Evolutionary conservation across 2,113 vertebrate species (phyloP).

Genomic region (Zapornia atra): DNA sequence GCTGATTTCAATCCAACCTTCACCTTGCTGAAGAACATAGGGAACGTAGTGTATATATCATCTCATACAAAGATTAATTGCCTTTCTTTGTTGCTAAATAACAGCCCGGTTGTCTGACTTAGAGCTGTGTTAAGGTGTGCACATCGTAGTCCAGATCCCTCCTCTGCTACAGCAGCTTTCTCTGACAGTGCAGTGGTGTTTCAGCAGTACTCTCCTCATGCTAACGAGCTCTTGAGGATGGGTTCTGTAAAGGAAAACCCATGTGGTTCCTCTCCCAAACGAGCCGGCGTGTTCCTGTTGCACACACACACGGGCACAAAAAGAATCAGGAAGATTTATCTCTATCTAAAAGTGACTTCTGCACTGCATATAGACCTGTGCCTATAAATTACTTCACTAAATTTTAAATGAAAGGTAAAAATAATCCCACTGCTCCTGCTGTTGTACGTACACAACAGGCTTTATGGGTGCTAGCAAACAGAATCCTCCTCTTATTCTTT

Average conservation of each 20-base stretch:
- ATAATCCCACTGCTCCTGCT: not conserved
- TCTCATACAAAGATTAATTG: not conserved
- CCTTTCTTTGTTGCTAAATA: not conserved
- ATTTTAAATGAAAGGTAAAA: not conserved
- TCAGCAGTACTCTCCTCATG: rapidly evolving
- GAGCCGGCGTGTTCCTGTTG: not conserved
- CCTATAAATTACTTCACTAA: not conserved
- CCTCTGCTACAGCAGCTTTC: not conserved
- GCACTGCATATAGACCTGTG: not conserved
- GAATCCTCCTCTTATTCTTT: not conserved
- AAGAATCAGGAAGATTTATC: not conserved
- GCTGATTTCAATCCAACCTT: not conserved
- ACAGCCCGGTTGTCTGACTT: not conserved
- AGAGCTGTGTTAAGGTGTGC: not conserved
- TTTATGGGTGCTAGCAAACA: not conserved
- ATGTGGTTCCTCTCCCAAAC: not conserved
- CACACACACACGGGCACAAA: not conserved
- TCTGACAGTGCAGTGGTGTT: rapidly evolving
- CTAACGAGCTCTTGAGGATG: not conserved
- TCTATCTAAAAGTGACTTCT: not conserved
- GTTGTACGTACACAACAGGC: not conserved
- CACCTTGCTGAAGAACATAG: not conserved
- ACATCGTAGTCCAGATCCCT: not conserved
- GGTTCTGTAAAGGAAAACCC: not conserved
- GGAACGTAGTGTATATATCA: not conserved